phyloP scores from a whole-genome alignment of 92 coral and sea anemone species.

The Heliopora coerulea region DNA sequence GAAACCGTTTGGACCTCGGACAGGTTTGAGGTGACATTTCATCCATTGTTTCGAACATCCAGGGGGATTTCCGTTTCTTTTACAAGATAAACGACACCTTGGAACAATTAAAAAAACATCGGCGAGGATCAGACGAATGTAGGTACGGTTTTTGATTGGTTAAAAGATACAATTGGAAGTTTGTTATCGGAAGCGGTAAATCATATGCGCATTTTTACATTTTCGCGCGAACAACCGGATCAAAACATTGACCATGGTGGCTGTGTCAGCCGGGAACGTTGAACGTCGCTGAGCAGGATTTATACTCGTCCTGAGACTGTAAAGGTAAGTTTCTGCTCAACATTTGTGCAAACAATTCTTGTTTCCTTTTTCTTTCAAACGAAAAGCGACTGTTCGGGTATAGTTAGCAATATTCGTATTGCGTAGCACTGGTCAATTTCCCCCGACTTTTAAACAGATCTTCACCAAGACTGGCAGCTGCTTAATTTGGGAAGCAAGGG shows the following conservation, averaged over 20 bases:
- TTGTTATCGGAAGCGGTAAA: not conserved
- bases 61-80: too few relatives aligned
- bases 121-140: too few relatives aligned
- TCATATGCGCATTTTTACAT: not conserved
- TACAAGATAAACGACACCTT: too few relatives aligned
- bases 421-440: too few relatives aligned
- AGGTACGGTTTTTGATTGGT: too few relatives aligned
- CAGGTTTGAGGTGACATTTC: too few relatives aligned
- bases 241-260: conserved; percentile 2
- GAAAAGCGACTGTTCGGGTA: not conserved
- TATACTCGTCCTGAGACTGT: not conserved
- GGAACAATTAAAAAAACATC: not conserved
- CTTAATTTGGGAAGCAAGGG: not conserved
- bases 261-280: not conserved
- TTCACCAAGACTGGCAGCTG: too few relatives aligned
- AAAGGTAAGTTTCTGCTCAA: not conserved
- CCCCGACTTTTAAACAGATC: too few relatives aligned
- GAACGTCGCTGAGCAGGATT: not conserved
- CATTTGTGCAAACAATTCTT: not conserved
- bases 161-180: conserved; percentile 14
- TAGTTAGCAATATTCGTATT: conserved; percentile 5
- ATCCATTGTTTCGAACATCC: too few relatives aligned
- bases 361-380: conserved; percentile 4
- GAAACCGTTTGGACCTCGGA: too few relatives aligned
- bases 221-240: conserved; percentile 18